Base-by-base conservation (phyloP, 2,888 invertebrate species). In the Synergus laeviventris region DNA sequence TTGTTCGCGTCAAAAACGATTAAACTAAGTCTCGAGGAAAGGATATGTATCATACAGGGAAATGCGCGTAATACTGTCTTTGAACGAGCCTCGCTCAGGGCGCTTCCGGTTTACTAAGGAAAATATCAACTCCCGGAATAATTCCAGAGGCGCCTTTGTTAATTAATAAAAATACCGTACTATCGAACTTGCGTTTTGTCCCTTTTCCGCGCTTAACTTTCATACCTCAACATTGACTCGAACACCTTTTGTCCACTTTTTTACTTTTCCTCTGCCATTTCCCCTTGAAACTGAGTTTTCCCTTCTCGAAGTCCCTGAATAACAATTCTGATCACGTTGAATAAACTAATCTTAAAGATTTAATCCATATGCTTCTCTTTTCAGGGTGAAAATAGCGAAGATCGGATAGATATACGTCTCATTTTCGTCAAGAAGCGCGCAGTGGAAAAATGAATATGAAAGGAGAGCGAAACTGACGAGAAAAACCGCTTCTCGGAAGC, bases 41-140 rank as follows among this genome's bases (percentile, higher is more conserved):
- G 45, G 16, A 21, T 18, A 49, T 38, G 38, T 62, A 62, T 38
- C 11, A 38, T 62, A 62, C 18, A 62, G 70, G 49, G 31, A 70
- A 70, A 70, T 70, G 70, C 70, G 49, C 70, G 49, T 81, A 82
- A 82, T 82, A 82, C 81, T 81, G 80, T 81, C 76, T 77, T 78
- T 75, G 76, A 80, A 80, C 80, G 81, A 79, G 80, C 81, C 80
- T 81, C 80, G 70, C 70, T 70, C 70, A 70, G 70, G 49, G 36
- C 31, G 70, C 70, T 70, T 49, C 70, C 45, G 24, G 45, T 24
- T 42, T 24, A 21, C 14, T 39, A 8, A 16, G 18, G 36, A 49
- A 49, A 70, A 70, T 70, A 49, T 42, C 16, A 36, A 5, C 11
- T 45, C 24, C 31, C 49, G 38, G 38, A 62, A 39, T 36, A 18